These are phyloP conservation scores for Amphimedon queenslandica DNA, from an alignment of 37 sponge, comb jelly and placozoan genomes.

Conservation along the genomic window DNA sequence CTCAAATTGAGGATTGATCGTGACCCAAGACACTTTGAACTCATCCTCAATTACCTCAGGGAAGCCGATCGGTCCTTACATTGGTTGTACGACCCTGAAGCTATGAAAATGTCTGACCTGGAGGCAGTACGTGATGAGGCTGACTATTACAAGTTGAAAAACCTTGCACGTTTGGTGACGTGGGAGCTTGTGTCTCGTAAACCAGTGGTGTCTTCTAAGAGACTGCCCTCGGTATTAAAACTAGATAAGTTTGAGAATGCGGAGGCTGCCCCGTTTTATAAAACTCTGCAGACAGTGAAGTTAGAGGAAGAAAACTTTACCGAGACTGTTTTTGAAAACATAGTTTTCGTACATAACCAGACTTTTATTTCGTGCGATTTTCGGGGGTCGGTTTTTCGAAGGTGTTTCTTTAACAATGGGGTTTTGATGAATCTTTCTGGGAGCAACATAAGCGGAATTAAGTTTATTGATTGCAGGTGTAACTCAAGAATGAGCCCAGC, in stretches of 20 bases:
- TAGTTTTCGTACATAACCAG: background rate
- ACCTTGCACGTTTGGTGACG: background rate
- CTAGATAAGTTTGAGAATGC: background rate
- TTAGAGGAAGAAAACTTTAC: background rate
- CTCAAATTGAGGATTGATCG: constrained; percentile 19
- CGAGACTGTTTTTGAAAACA: background rate
- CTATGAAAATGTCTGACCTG: background rate
- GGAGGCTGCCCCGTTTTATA: background rate
- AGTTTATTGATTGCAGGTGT: no score
- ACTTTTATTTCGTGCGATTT: background rate
- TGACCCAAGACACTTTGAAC: constrained; percentile 34
- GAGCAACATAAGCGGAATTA: no score
- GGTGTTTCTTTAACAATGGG: no score
- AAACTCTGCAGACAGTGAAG: background rate
- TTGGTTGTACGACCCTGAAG: background rate
- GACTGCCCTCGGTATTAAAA: background rate
- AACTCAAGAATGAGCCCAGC: no score
- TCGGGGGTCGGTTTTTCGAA: background rate
- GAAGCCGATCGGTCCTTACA: constrained; percentile 2
- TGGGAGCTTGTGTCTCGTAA: background rate
- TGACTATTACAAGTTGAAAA: background rate
- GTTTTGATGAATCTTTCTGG: no score
- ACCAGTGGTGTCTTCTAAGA: background rate
- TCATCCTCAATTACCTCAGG: constrained; percentile 45
- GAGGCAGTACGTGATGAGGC: background rate